phyloP scores from a whole-genome alignment of 1,140 invertebrate species.

The Panagrolaimus sp. region DNA sequence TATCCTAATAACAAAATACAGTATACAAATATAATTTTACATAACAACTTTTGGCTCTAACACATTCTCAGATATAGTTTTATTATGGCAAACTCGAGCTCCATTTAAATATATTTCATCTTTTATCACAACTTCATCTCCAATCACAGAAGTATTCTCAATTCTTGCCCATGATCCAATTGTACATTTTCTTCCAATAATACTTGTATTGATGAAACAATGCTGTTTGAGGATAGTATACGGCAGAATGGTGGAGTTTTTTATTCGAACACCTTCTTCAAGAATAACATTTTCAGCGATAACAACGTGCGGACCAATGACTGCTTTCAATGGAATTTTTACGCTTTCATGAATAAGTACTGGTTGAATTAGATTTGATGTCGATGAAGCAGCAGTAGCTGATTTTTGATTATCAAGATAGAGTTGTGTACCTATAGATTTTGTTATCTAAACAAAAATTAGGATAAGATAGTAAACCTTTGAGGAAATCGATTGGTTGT shows the following conservation, averaged over 20 bases:
- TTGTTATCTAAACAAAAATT: no score
- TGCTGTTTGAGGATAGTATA: conserved; percentile 81
- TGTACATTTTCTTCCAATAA: conserved; percentile 87
- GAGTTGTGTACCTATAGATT: no score
- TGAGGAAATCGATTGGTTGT: no score
- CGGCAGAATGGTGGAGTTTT: conserved; percentile 78
- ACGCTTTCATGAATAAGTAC: no score
- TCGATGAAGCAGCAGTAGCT: no score
- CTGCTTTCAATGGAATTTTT: conserved; percentile 28
- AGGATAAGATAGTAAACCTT: no score
- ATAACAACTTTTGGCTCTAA: conserved; percentile 96
- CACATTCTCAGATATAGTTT: conserved; percentile 84
- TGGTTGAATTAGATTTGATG: no score
- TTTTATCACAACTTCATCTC: conserved; percentile 95
- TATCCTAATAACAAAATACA: no score
- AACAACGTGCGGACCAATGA: conserved; percentile 93
- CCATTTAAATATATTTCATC: conserved; percentile 97
- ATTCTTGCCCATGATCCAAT: conserved; percentile 73
- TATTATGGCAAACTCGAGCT: conserved; percentile 91
- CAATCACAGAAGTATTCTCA: conserved; percentile 90
- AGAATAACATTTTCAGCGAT: conserved; percentile 87
- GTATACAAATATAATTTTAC: conserved; percentile 63
- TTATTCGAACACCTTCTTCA: conserved; percentile 87
- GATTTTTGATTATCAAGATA: no score
- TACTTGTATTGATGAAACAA: conserved; percentile 87